Conservation (phyloP, 2,113 vertebrate species). For the Notothenia coriiceps region DNA sequence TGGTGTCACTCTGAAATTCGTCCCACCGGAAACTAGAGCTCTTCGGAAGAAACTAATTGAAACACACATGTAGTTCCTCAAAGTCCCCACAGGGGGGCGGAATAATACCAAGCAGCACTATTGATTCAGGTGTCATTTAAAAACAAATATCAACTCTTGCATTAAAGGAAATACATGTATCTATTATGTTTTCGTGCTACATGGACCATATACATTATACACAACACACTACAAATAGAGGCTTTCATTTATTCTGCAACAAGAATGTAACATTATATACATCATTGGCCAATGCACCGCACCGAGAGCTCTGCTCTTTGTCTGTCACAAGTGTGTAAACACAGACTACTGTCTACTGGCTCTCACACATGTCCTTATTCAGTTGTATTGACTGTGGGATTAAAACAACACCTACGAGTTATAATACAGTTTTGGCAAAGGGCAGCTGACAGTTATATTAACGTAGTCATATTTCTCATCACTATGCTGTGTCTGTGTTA, state of each 20-base stretch:
- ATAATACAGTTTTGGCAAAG: background rate
- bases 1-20: constrained; percentile 66
- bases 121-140: background rate
- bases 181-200: no score
- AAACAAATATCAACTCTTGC: background rate
- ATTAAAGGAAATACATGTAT: background rate
- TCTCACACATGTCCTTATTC: constrained; percentile 58
- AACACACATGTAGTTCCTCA: background rate
- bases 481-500: background rate
- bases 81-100: constrained; percentile 37
- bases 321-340: constrained; percentile 56
- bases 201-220: background rate
- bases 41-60: background rate
- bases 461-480: background rate
- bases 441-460: background rate
- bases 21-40: constrained; percentile 63
- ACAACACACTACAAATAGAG: background rate
- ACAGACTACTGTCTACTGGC: constrained; percentile 22
- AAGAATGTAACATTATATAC: background rate
- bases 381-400: constrained; percentile 48
- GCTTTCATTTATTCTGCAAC: background rate
- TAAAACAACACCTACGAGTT: constrained; percentile 12
- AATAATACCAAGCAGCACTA: background rate
- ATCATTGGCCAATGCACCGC: background rate
- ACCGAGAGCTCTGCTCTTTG: constrained; percentile 27